Evolutionary conservation across 2,113 vertebrate genomes (phyloP), one percentile per base, ranked within the genome.

Genomic region (Columba janthina): DNA sequence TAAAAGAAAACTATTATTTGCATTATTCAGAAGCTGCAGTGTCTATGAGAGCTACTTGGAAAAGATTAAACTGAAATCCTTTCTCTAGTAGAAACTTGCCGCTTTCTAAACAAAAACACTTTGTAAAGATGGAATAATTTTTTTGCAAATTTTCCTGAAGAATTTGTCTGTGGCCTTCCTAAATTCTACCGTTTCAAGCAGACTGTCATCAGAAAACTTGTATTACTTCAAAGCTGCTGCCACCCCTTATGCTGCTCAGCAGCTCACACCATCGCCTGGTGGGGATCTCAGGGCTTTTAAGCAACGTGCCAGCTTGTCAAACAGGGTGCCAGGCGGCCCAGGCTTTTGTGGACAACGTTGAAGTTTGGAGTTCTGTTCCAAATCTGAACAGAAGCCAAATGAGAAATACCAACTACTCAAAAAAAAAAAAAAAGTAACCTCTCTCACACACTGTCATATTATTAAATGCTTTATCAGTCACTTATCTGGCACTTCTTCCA

Each of bases 1-100:
- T 90, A 91, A 94, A 93, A 96, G 85, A 91, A 94, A 94, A 93
- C 61, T 90, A 96, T 84, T 95, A 90, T 86, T 88, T 34, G 1
- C 40, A 80, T 88, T 88, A 94, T 94, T 94, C 90, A 92, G 75
- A 94, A 94, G 71, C 12, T 18, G 50, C 50, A 75, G 61, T 26
- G 67, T 72, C 88, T 96, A n/a, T 0, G 2, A 67, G 69, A 87
- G 31, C 57, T 72, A 48, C 56, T 72, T 85, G 34, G 34, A 85
- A 94, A 67, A 81, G 48, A 85, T 83, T 85, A 85, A 90, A 82
- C 18, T 31, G 48, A 89, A 87, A 87, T 81, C 61, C 69, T 84
- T 92, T 84, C 56, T 87, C 74, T 38, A 31, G 25, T 15, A 88
- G 67, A 83, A 74, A 84, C 60, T 24, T 77, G 10, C 29, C 1